Conservation (phyloP, 2,797 vertebrate species). For the Ceryle rudis region DNA sequence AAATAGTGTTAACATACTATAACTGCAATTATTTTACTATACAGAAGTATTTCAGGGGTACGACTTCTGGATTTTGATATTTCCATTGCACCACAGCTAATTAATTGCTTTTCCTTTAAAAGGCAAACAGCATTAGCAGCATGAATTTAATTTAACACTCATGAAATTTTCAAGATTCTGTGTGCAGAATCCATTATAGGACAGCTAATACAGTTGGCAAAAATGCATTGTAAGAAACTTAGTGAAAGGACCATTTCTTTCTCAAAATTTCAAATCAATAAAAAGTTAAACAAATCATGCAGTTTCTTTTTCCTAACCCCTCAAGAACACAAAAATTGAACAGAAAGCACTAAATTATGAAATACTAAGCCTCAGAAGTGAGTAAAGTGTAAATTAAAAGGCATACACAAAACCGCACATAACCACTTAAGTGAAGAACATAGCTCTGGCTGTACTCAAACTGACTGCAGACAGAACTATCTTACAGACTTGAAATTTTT, state of each 20-base stretch:
- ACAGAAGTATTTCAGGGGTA: neutral
- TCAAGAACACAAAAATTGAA: neutral
- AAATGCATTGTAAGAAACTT: neutral
- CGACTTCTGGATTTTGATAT: neutral
- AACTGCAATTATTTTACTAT: neutral
- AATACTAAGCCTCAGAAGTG: neutral
- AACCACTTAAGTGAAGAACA: neutral
- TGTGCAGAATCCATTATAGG: neutral
- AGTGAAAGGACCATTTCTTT: neutral
- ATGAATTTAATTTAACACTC: neutral
- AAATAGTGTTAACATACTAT: neutral
- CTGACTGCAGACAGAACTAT: neutral
- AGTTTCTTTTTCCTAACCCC: neutral
- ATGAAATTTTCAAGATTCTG: neutral
- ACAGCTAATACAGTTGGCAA: neutral
- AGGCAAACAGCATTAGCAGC: neutral
- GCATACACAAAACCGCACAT: neutral
- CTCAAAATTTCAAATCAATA: neutral
- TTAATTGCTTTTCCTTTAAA: neutral
- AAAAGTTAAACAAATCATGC: neutral
- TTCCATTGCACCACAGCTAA: neutral
- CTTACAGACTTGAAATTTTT: neutral
- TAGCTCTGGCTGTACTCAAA: neutral
- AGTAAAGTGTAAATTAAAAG: neutral
- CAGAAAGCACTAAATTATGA: neutral